phyloP scores from a whole-genome alignment of 2,113 vertebrate species.

The Stomatorhinus ivindoensis region DNA sequence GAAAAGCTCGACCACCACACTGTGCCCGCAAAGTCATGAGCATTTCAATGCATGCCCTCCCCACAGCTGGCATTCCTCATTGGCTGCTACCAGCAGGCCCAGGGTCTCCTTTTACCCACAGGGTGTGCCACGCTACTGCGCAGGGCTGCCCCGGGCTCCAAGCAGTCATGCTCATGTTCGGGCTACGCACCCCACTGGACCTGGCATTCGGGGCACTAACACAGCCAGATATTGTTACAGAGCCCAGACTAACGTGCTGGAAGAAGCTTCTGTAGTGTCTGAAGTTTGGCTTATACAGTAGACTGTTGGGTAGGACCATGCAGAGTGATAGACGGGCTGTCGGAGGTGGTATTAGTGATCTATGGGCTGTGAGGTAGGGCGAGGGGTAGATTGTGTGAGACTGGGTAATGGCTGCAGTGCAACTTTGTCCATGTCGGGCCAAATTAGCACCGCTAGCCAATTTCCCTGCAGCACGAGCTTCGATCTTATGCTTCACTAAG shows the following conservation, averaged over 20 bases:
- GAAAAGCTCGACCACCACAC: neutral
- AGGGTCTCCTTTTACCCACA: neutral
- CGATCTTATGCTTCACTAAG: neutral
- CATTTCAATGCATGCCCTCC: neutral
- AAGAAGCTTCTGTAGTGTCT: neutral
- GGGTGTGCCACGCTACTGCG: neutral
- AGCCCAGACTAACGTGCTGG: neutral
- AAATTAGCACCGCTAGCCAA: neutral
- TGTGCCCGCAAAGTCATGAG: neutral
- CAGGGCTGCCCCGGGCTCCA: neutral
- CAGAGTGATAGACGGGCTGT: neutral
- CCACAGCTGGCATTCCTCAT: neutral
- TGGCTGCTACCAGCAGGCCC: neutral
- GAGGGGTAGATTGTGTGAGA: neutral
- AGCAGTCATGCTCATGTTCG: neutral
- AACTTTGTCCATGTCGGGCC: neutral
- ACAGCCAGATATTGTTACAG: neutral
- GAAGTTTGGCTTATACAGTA: neutral
- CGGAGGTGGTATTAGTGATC: neutral
- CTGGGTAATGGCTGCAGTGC: neutral
- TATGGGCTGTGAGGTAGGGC: neutral
- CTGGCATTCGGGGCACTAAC: neutral
- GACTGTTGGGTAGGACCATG: neutral
- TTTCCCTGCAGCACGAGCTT: neutral
- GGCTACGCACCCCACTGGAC: neutral